phyloP scores from a whole-genome alignment of 2,797 vertebrate genomes.

The Pseudochirops corinnae region DNA sequence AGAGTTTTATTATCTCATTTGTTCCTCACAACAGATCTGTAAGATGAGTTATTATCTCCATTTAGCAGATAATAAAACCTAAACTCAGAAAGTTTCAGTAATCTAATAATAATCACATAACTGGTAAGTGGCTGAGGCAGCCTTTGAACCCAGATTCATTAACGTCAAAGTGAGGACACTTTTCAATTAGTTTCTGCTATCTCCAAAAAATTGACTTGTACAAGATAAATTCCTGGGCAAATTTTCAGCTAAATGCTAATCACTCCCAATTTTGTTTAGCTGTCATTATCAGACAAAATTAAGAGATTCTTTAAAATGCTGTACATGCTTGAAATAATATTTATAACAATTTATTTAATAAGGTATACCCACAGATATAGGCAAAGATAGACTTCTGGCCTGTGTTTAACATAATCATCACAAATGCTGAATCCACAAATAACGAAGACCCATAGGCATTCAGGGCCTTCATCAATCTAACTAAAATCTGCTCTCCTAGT shows the following conservation, averaged over 20 bases:
- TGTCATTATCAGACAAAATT: not conserved
- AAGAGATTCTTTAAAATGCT: not conserved
- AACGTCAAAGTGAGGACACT: not conserved
- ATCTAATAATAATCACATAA: not conserved
- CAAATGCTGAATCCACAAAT: not conserved
- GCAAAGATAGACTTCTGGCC: not conserved
- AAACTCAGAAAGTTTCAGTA: not conserved
- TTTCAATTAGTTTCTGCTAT: not conserved
- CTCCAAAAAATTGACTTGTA: not conserved
- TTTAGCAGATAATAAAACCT: not conserved
- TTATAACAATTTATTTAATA: constrained; percentile 3
- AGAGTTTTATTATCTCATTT: not conserved
- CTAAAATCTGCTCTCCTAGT: not conserved
- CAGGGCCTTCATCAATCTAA: not conserved
- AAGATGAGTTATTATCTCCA: not conserved
- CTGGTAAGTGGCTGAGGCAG: not conserved
- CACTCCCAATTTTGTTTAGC: not conserved
- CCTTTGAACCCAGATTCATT: not conserved
- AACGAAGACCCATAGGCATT: not conserved
- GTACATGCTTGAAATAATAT: not conserved
- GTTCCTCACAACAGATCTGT: not conserved
- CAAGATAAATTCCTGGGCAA: not conserved
- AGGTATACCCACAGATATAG: not conserved
- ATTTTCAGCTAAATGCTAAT: not conserved
- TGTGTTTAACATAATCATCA: not conserved